Percentiles rank a stretch among this genome's conserved stretches.
phyloP scores from a whole-genome alignment of 53 echinoderm and acorn worm species.

The Zoroaster sp. region DNA sequence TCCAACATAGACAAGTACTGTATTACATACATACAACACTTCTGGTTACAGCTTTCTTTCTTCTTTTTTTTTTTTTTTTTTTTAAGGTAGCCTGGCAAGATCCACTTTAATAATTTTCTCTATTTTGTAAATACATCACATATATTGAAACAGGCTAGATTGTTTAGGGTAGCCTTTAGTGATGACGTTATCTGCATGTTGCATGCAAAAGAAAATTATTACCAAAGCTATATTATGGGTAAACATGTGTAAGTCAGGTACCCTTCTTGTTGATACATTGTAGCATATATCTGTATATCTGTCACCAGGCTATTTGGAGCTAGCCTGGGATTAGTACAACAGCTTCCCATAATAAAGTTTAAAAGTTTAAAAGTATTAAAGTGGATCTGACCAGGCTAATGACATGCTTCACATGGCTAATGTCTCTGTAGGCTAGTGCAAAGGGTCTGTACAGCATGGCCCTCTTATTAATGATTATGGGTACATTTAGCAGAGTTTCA shows the following conservation, averaged over 20 bases:
- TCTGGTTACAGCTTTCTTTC: slow-evolving; percentile 35
- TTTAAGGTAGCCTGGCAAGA: slow-evolving; percentile 23
- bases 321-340: neutral
- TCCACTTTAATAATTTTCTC: neutral
- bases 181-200: too few species aligned
- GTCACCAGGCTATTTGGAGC: neutral
- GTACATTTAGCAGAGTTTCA: too few species aligned
- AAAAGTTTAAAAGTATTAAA: neutral
- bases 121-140: neutral
- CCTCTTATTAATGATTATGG: too few species aligned
- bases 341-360: neutral
- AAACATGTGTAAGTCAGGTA: neutral
- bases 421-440: neutral
- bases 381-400: slow-evolving; percentile 33
- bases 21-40: slow-evolving; percentile 58
- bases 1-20: slow-evolving; percentile 58
- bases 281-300: neutral
- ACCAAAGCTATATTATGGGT: too few species aligned
- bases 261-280: neutral
- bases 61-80: neutral
- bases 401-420: neutral
- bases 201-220: too few species aligned
- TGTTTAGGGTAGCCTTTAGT: neutral
- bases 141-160: neutral
- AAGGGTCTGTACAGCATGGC: too few species aligned